phyloP scores from a whole-genome alignment of 2,888 invertebrate genomes.

The Noctua comes region DNA sequence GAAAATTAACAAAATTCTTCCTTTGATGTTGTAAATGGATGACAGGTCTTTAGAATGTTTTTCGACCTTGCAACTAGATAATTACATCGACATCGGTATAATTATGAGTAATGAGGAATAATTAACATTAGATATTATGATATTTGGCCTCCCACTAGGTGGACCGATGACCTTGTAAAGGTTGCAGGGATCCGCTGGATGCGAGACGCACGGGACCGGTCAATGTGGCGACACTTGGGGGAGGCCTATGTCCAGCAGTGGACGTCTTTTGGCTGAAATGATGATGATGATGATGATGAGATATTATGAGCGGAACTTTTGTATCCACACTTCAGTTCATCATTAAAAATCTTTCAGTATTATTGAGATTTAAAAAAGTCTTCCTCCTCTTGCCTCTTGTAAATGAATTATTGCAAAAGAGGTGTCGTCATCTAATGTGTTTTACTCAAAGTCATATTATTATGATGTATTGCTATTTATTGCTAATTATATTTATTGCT shows the following conservation, averaged over 20 bases:
- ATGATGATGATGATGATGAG: no score
- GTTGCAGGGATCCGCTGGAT: no score
- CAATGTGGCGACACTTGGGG: no score
- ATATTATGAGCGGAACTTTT: slow-evolving; percentile 23
- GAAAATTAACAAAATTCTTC: slow-evolving; percentile 12
- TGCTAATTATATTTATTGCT: no score
- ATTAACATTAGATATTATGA: slow-evolving; percentile 16
- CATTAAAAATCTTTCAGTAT: not conserved
- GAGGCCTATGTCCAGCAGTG: no score
- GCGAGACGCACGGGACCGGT: no score
- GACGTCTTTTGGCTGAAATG: no score
- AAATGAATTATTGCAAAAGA: not conserved
- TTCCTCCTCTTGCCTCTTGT: no score
- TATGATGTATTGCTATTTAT: not conserved
- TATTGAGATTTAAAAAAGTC: not conserved
- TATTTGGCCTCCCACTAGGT: no score
- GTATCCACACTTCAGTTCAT: not conserved
- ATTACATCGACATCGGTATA: slow-evolving; percentile 17
- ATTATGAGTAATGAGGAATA: slow-evolving; percentile 30
- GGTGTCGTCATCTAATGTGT: not conserved
- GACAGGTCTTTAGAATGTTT: slow-evolving; percentile 31
- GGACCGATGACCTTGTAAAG: no score
- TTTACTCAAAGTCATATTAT: not conserved
- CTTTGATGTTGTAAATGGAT: slow-evolving; percentile 12
- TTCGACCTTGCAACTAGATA: slow-evolving; percentile 45